These are phyloP conservation scores for Lamellibrachia satsuma DNA, from an alignment of 2,888 invertebrate species.

Conservation along the genomic window DNA sequence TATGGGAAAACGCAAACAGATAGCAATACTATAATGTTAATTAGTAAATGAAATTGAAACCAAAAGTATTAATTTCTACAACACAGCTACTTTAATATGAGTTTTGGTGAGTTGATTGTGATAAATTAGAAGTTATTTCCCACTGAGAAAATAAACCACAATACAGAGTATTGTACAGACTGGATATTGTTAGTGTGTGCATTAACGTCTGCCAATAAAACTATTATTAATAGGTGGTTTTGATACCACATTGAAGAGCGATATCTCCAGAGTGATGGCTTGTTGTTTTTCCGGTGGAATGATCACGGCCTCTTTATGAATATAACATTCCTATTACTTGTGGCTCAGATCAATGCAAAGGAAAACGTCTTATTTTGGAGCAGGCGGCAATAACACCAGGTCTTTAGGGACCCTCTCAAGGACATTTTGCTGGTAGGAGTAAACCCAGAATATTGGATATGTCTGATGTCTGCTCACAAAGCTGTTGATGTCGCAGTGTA, in stretches of 20 bases:
- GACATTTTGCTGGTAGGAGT: not conserved
- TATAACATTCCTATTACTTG: not conserved
- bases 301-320: not conserved
- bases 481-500: not conserved
- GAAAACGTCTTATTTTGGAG: not conserved
- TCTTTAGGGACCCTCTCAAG: not conserved
- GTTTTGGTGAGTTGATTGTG: not conserved
- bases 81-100: not conserved
- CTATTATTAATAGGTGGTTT: not conserved
- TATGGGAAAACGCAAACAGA: too few species aligned
- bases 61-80: not conserved
- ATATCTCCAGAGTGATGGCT: not conserved
- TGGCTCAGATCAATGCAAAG: not conserved
- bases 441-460: not conserved
- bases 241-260: not conserved
- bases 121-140: not conserved
- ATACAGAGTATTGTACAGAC: not conserved
- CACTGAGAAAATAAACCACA: not conserved
- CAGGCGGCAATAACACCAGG: not conserved
- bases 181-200: not conserved
- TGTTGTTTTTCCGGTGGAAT: not conserved
- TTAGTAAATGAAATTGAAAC: too few species aligned
- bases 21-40: too few species aligned
- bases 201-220: not conserved
- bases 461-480: not conserved